A percentile compares a stretch with the other conserved stretches of the same genome.
phyloP scores from a whole-genome alignment of 2,113 vertebrate genomes.

The Crypturellus undulatus region DNA sequence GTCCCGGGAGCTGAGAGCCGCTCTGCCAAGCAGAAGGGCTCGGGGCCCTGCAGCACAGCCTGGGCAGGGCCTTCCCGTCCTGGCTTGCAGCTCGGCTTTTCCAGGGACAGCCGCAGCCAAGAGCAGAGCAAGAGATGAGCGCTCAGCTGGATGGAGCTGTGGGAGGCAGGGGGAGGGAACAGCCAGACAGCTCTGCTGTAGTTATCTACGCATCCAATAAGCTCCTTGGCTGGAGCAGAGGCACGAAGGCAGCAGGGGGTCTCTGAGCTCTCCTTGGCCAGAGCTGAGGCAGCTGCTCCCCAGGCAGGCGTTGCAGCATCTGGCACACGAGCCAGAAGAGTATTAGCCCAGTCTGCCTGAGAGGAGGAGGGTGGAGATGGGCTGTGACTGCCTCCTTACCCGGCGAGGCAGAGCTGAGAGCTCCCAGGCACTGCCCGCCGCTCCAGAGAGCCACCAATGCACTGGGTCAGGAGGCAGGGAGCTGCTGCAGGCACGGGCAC shows the following conservation, averaged over 20 bases:
- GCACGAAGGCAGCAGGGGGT: background rate
- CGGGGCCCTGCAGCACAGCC: fast-evolving
- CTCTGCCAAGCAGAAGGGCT: background rate
- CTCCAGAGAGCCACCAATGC: background rate
- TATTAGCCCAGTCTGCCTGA: background rate
- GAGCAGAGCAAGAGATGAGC: background rate
- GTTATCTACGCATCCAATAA: background rate
- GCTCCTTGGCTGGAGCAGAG: background rate
- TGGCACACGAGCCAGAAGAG: fast-evolving
- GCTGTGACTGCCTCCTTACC: background rate
- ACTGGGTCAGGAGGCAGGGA: background rate
- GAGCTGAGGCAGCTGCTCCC: background rate
- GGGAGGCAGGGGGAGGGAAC: background rate
- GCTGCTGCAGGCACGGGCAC: background rate
- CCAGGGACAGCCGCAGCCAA: background rate
- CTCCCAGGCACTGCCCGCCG: background rate
- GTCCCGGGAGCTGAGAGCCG: conserved; percentile 14
- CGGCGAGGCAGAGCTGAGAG: background rate
- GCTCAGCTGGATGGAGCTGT: background rate
- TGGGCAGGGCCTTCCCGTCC: background rate
- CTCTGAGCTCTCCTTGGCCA: background rate
- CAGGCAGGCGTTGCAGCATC: background rate
- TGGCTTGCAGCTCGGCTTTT: background rate
- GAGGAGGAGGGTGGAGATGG: background rate
- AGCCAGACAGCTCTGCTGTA: background rate